Conservation (phyloP, 2,888 invertebrate species). For the Eulithis prunata region DNA sequence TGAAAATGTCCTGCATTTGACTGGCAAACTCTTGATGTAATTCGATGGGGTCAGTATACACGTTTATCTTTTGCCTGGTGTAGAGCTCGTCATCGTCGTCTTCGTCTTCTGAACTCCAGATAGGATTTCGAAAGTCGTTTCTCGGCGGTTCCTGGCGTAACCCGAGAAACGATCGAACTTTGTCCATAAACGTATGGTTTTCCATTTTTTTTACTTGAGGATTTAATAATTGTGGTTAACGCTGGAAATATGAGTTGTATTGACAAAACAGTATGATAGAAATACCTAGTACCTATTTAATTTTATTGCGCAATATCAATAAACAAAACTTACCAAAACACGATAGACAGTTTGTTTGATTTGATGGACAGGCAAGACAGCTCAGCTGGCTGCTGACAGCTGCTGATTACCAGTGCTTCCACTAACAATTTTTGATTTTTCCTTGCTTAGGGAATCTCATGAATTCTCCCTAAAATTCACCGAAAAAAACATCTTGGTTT, state of each 20-base stretch:
- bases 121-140: conserved; percentile 79
- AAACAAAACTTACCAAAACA: conserved; percentile 47
- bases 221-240: conserved; percentile 45
- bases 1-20: conserved; percentile 73
- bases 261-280: conserved; percentile 35
- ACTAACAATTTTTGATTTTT: too few species aligned
- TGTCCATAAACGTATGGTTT: conserved; percentile 63
- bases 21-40: conserved; percentile 65
- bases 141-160: conserved; percentile 61
- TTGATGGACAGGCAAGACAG: too few species aligned
- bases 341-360: background rate
- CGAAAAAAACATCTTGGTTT: too few species aligned
- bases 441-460: too few species aligned
- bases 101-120: conserved; percentile 78
- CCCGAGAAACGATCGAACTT: conserved; percentile 68
- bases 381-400: too few species aligned
- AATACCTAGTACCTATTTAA: conserved; percentile 23
- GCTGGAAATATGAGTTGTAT: conserved; percentile 43
- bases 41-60: conserved; percentile 52
- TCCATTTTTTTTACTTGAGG: conserved; percentile 56
- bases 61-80: conserved; percentile 58
- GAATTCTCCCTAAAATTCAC: too few species aligned
- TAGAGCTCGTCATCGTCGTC: conserved; percentile 76
- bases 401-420: too few species aligned
- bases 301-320: conserved; percentile 63